These are phyloP conservation scores for Nyctibius grandis DNA, from an alignment of 2,797 vertebrate species.

Conservation along the genomic window DNA sequence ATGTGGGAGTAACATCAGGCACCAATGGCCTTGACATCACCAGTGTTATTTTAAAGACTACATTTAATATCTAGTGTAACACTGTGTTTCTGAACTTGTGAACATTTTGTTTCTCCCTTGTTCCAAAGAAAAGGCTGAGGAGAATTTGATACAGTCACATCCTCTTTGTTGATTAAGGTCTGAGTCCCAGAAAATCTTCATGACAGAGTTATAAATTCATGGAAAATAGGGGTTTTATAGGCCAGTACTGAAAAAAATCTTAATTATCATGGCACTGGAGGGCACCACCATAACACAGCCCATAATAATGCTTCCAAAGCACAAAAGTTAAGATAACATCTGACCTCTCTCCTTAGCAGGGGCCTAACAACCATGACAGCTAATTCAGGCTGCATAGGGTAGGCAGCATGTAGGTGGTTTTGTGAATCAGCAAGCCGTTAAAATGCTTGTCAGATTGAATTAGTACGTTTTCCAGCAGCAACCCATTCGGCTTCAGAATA, in stretches of 20 bases:
- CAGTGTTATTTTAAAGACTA: background rate
- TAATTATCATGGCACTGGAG: background rate
- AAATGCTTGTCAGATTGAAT: conserved; percentile 38
- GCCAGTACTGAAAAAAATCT: background rate
- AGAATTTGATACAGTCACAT: background rate
- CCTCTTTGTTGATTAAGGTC: background rate
- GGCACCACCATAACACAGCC: background rate
- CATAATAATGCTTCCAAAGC: background rate
- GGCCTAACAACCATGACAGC: background rate
- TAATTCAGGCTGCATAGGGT: background rate
- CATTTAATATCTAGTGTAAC: background rate
- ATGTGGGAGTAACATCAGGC: background rate
- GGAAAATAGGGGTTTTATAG: background rate
- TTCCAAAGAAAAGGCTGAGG: background rate
- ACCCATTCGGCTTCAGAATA: background rate
- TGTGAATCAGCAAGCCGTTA: conserved; percentile 27
- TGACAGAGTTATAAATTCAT: background rate
- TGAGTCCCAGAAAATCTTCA: background rate
- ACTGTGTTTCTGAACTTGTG: background rate
- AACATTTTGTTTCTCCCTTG: background rate
- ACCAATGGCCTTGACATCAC: background rate
- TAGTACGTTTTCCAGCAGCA: conserved; percentile 10
- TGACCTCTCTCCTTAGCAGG: too few relatives aligned
- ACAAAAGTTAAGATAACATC: conserved; percentile 51
- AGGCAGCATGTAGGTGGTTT: conserved; percentile 7